phyloP scores from a whole-genome alignment of 2,797 vertebrate genomes.

The Artibeus lituratus region DNA sequence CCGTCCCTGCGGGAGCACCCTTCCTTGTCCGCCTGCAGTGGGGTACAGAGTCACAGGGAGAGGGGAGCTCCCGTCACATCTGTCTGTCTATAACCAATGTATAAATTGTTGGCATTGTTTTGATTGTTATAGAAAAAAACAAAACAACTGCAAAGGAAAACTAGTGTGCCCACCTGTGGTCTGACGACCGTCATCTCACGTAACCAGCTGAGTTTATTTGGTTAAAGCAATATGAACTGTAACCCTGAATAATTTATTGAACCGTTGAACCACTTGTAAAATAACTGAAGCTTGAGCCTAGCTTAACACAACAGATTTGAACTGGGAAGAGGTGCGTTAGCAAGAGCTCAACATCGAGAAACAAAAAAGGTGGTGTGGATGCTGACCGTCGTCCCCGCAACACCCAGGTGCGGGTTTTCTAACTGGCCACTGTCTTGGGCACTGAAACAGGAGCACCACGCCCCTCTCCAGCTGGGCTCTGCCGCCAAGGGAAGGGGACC shows the following conservation, averaged over 20 bases:
- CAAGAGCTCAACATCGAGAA: conserved; percentile 19
- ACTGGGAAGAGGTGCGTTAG: conserved; percentile 1
- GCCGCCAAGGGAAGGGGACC: not conserved
- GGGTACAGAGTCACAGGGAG: not conserved
- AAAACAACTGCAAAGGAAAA: conserved; percentile 12
- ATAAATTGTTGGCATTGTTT: conserved; percentile 24
- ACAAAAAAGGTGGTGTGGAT: not conserved
- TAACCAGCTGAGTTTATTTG: conserved; percentile 61
- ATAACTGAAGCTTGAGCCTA: conserved; percentile 61
- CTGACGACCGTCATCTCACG: conserved; percentile 20
- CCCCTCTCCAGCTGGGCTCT: not conserved
- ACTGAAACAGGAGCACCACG: not conserved
- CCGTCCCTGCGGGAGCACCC: not conserved
- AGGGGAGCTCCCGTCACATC: conserved; percentile 7
- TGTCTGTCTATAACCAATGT: conserved; percentile 32
- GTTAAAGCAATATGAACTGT: conserved; percentile 64
- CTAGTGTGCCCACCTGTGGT: not conserved
- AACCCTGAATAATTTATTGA: conserved; percentile 67
- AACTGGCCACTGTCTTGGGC: not conserved
- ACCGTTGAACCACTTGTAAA: conserved; percentile 64
- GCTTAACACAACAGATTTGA: conserved; percentile 59
- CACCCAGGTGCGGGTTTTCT: not conserved
- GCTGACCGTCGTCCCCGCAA: not conserved
- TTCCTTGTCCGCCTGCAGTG: no score
- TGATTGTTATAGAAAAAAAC: not conserved